Conservation (phyloP, 2,797 vertebrate species). For the Cercopithecus petaurista region DNA sequence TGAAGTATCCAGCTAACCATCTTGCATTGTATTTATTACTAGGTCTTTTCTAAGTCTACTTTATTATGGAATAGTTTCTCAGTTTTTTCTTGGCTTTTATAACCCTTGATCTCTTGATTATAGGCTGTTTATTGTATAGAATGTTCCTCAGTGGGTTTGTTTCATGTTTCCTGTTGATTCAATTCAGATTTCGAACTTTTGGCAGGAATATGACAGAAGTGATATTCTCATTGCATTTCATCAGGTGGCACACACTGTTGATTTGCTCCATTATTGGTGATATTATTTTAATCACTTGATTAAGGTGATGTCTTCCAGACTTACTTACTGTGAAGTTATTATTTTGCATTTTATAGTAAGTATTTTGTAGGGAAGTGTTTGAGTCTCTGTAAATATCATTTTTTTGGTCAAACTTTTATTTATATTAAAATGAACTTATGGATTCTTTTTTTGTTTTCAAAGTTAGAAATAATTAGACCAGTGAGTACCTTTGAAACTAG, state of each 20-base stretch:
- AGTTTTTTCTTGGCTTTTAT: not conserved
- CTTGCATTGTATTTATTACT: not conserved
- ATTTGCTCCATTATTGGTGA: not conserved
- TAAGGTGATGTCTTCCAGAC: not conserved
- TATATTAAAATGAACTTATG: not conserved
- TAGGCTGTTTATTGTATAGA: not conserved
- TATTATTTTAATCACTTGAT: not conserved
- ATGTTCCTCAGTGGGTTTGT: not conserved
- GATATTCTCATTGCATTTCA: not conserved
- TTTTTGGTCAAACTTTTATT: constrained; percentile 2
- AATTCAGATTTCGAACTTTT: not conserved
- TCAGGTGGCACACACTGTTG: not conserved
- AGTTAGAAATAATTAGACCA: not conserved
- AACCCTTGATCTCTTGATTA: not conserved
- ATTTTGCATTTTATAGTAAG: not conserved
- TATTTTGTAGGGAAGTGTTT: not conserved
- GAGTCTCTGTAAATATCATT: not conserved
- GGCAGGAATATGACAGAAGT: not conserved
- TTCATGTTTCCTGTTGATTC: not conserved
- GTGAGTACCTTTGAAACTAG: not conserved
- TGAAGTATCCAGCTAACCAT: not conserved
- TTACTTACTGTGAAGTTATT: not conserved
- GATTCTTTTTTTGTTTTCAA: not conserved
- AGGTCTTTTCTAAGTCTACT: not conserved
- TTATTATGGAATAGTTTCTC: not conserved